A percentile compares a stretch with the other conserved stretches of the same genome.
phyloP scores from a whole-genome alignment of 2,113 vertebrate species.

The Conger conger region DNA sequence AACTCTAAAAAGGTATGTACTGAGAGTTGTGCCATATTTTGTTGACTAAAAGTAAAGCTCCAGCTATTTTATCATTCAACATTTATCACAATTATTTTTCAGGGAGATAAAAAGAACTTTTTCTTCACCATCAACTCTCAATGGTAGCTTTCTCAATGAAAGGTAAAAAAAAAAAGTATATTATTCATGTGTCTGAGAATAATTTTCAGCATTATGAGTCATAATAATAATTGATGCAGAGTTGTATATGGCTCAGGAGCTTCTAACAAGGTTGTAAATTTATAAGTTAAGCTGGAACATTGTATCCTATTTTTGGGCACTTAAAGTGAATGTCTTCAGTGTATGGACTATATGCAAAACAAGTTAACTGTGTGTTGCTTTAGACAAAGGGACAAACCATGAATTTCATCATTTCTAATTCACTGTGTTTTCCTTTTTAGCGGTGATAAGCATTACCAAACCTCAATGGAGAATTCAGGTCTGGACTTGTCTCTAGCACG shows the following conservation, averaged over 20 bases:
- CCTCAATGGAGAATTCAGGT: slow-evolving; percentile 41
- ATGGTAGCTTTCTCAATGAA: background rate
- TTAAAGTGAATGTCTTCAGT: background rate
- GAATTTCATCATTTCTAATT: background rate
- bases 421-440: slow-evolving; percentile 33
- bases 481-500: slow-evolving; percentile 47
- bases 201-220: too few species aligned
- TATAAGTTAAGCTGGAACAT: too few species aligned
- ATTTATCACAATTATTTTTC: background rate
- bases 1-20: background rate
- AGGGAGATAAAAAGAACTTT: background rate
- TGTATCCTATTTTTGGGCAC: too few species aligned
- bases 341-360: background rate
- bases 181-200: too few species aligned
- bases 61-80: too few species aligned
- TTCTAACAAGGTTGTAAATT: too few species aligned
- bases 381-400: background rate
- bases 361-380: background rate
- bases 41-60: background rate
- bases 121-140: background rate
- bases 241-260: too few species aligned
- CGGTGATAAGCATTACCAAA: slow-evolving; percentile 56
- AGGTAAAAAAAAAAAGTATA: too few species aligned
- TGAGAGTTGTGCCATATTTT: background rate
- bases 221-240: too few species aligned